These are phyloP conservation scores for Oreochromis mossambicus DNA, from an alignment of 2,797 vertebrate genomes.

Conservation along the genomic window DNA sequence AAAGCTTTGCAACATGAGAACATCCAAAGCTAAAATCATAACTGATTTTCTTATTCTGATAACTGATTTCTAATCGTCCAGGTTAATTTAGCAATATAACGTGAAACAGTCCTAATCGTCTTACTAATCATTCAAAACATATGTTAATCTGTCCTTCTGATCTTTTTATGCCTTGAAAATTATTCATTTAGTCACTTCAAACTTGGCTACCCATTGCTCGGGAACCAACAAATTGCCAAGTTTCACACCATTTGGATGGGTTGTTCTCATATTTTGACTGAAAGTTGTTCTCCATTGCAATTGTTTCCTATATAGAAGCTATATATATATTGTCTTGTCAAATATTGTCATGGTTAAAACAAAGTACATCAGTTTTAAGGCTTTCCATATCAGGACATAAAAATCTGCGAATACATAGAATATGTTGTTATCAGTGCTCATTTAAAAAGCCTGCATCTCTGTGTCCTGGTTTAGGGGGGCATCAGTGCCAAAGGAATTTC, in stretches of 20 bases:
- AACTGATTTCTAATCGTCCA: background rate
- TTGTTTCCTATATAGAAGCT: background rate
- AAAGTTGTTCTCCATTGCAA: background rate
- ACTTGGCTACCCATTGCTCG: background rate
- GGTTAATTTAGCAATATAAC: background rate
- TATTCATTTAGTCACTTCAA: background rate
- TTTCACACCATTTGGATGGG: background rate
- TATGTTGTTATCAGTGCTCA: background rate
- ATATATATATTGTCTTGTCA: background rate
- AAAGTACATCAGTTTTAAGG: background rate
- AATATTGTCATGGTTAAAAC: background rate
- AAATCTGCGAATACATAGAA: background rate
- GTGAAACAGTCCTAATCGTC: background rate
- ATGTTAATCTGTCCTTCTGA: background rate
- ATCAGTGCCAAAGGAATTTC: background rate
- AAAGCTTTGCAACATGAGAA: background rate
- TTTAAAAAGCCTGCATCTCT: background rate
- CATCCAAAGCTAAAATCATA: background rate
- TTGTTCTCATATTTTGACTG: background rate
- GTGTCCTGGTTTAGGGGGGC: background rate
- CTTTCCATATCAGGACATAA: background rate
- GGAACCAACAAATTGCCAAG: rapidly evolving
- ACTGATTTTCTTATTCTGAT: background rate
- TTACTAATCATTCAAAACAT: background rate
- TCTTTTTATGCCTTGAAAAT: background rate